A percentile compares a stretch with the other conserved stretches of the same genome.
Conservation (phyloP, 2,888 invertebrate genomes). For the Pyralis farinalis region DNA sequence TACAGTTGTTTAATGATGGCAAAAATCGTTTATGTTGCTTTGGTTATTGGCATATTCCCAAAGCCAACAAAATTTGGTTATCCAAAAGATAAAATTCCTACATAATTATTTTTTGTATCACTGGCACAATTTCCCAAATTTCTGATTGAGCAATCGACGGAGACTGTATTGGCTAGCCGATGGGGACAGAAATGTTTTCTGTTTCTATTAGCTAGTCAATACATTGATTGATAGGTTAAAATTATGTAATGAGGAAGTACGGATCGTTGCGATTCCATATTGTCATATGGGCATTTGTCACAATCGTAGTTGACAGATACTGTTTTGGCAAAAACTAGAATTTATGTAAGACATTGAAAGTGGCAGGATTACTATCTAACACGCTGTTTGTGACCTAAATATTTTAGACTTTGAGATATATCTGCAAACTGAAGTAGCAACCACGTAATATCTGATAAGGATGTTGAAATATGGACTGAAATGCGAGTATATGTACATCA, state of each 20-base stretch:
- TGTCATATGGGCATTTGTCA: slow-evolving; percentile 3
- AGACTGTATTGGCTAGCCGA: no score
- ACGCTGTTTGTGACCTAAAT: slow-evolving; percentile 2
- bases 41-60: slow-evolving; percentile 31
- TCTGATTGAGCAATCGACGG: slow-evolving; percentile 20
- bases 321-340: background rate
- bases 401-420: slow-evolving; percentile 5
- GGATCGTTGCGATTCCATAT: background rate
- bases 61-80: slow-evolving; percentile 23
- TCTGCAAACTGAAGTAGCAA: background rate
- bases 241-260: slow-evolving; percentile 8
- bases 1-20: background rate
- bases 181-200: slow-evolving; percentile 3
- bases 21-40: slow-evolving; percentile 15
- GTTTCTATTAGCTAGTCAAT: slow-evolving; percentile 2
- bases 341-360: slow-evolving; percentile 2
- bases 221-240: slow-evolving; percentile 12
- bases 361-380: slow-evolving; percentile 2
- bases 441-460: slow-evolving; percentile 5
- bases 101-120: slow-evolving; percentile 15
- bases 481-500: no score
- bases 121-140: slow-evolving; percentile 20
- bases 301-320: background rate
- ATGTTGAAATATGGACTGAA: background rate
- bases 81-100: slow-evolving; percentile 19